These are phyloP conservation scores for Labia minor DNA, from an alignment of 2,888 invertebrate species.

Conservation along the genomic window DNA sequence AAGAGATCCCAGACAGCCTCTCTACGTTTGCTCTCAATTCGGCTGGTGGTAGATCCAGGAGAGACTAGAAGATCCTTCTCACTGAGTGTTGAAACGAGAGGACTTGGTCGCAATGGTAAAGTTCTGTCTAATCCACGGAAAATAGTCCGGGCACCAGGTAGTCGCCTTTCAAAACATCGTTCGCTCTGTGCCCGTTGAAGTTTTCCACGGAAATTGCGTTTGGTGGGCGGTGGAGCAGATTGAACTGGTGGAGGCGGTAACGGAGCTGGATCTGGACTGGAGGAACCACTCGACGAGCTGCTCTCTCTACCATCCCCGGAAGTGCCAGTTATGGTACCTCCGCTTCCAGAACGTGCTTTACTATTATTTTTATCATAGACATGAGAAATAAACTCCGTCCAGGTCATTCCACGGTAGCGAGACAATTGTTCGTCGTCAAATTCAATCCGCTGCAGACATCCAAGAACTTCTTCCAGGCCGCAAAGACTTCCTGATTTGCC, in stretches of 20 bases:
- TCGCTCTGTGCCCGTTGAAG: slow-evolving; percentile 34
- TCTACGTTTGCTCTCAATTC: slow-evolving; percentile 36
- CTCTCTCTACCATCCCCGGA: neutral
- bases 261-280: slow-evolving; percentile 17
- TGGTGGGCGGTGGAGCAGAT: slow-evolving; percentile 17
- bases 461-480: slow-evolving; percentile 41
- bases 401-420: slow-evolving; percentile 40
- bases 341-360: neutral
- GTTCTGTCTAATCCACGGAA: slow-evolving; percentile 25
- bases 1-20: slow-evolving; percentile 53
- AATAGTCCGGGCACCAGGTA: slow-evolving; percentile 23
- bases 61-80: slow-evolving; percentile 29
- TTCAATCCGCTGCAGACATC: slow-evolving; percentile 40
- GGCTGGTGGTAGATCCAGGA: slow-evolving; percentile 27
- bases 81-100: slow-evolving; percentile 26
- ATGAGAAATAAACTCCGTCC: slow-evolving; percentile 38
- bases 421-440: slow-evolving; percentile 43
- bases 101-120: slow-evolving; percentile 25
- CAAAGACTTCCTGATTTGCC: slow-evolving; percentile 40
- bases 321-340: neutral
- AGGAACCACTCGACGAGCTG: neutral
- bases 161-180: slow-evolving; percentile 31
- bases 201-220: slow-evolving; percentile 25
- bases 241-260: slow-evolving; percentile 18
- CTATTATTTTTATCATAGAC: slow-evolving; percentile 29